These are phyloP conservation scores for Artibeus jamaicensis DNA, from an alignment of 2,797 vertebrate genomes.

Conservation along the genomic window DNA sequence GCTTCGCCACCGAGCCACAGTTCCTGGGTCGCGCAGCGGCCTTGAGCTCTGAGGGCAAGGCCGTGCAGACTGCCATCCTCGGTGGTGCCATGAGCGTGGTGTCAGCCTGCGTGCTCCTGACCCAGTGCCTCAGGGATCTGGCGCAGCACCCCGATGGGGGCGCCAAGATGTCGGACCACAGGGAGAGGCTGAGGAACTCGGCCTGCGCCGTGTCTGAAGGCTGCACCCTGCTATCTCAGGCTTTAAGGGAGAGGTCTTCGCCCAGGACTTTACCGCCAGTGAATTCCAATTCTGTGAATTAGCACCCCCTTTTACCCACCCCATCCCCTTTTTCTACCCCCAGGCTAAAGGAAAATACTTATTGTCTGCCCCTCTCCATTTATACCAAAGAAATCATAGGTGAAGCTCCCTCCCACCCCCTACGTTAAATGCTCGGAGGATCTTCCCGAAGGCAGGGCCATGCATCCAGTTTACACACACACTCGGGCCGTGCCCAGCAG, in stretches of 20 bases:
- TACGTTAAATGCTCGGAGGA: background rate
- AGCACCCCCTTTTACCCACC: constrained; percentile 67
- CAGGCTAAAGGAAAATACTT: constrained; percentile 78
- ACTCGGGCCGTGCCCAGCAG: background rate
- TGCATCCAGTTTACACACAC: background rate
- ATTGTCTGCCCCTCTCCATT: constrained; percentile 71
- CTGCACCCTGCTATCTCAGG: constrained; percentile 98
- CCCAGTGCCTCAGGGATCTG: constrained; percentile 98
- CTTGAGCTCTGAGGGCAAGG: constrained; percentile 93
- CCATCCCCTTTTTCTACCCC: background rate
- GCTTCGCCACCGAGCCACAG: constrained; percentile 97
- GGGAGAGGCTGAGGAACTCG: constrained; percentile 94
- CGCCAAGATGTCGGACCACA: constrained; percentile 95
- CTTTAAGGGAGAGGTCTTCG: constrained; percentile 96
- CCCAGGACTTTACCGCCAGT: constrained; percentile 97
- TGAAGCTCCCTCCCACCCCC: constrained; percentile 66
- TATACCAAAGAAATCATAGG: constrained; percentile 92
- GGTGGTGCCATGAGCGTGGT: constrained; percentile 99
- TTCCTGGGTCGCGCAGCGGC: constrained; percentile 94
- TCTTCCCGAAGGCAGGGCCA: constrained; percentile 16
- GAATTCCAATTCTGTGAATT: constrained; percentile 99
- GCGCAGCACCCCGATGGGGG: constrained; percentile 96
- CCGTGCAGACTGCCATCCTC: constrained; percentile 96
- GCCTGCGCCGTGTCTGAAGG: constrained; percentile 97
- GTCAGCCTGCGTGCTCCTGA: constrained; percentile 97